Percentiles rank a stretch among this genome's conserved stretches.
These are phyloP conservation scores for Ailuropoda melanoleuca DNA, from an alignment of 2,113 vertebrate genomes.

Conservation along the genomic window DNA sequence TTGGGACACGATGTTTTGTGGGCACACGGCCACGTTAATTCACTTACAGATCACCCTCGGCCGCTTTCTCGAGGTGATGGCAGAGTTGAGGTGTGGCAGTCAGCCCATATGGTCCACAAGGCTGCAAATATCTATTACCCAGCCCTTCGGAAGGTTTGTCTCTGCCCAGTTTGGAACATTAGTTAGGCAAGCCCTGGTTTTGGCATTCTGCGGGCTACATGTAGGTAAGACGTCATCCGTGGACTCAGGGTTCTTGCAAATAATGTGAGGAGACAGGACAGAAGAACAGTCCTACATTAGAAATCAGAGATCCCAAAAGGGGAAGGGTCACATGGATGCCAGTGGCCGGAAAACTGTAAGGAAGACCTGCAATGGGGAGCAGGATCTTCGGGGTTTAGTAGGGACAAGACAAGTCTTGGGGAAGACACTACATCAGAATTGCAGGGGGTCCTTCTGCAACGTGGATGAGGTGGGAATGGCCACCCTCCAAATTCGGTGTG, in stretches of 20 bases:
- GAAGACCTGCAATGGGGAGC: rapidly evolving
- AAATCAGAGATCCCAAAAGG: neutral
- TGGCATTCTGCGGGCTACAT: too few species aligned
- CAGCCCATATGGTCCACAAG: neutral
- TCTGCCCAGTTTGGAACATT: neutral
- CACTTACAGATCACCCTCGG: rapidly evolving
- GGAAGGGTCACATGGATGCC: neutral
- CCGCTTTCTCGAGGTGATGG: rapidly evolving
- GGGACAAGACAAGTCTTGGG: too few species aligned
- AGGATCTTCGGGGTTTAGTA: neutral
- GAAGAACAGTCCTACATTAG: neutral
- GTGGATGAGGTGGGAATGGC: rapidly evolving
- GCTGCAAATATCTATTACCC: neutral
- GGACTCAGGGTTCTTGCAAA: neutral
- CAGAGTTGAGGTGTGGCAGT: rapidly evolving
- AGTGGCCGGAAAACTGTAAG: neutral
- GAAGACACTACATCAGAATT: rapidly evolving
- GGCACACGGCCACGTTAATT: neutral
- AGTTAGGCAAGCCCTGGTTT: neutral
- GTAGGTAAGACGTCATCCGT: neutral
- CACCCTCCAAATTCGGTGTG: neutral
- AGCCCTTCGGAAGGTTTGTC: rapidly evolving
- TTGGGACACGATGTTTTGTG: rapidly evolving
- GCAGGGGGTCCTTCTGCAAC: neutral
- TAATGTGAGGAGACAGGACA: neutral